Evolutionary conservation across 2,797 vertebrate genomes (phyloP).

Genomic region (Basileuterus tristriatus): DNA sequence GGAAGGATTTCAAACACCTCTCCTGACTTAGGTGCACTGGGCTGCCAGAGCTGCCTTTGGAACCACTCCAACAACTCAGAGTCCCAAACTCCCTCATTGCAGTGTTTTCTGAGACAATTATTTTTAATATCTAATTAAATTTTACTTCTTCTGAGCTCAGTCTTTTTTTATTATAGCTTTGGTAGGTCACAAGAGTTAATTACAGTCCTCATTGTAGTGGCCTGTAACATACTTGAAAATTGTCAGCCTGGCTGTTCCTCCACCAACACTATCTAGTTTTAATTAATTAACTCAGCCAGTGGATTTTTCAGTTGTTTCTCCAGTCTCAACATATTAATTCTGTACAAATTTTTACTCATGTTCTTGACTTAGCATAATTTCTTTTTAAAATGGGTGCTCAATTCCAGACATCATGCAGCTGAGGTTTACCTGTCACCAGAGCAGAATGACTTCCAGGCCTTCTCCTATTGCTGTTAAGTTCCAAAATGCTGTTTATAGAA

Average conservation of each 20-base stretch:
- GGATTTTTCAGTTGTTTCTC: constrained; percentile 13
- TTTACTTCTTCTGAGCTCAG: constrained; percentile 29
- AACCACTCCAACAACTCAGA: not conserved
- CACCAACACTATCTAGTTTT: constrained; percentile 7
- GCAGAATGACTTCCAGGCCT: not conserved
- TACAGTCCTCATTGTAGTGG: constrained; percentile 52
- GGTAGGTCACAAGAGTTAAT: constrained; percentile 64
- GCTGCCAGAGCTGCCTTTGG: not conserved
- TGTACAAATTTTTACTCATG: not conserved
- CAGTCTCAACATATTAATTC: not conserved
- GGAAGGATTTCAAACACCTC: not conserved
- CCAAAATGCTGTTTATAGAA: not conserved
- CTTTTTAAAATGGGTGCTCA: not conserved
- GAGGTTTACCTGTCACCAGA: not conserved
- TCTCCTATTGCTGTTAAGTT: not conserved
- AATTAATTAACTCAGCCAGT: constrained; percentile 43
- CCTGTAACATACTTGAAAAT: constrained; percentile 40
- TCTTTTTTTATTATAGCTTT: constrained; percentile 28
- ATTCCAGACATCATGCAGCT: not conserved
- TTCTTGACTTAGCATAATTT: not conserved
- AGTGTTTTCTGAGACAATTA: constrained; percentile 57
- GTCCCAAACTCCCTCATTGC: constrained; percentile 19
- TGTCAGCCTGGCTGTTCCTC: constrained; percentile 23
- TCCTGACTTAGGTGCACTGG: not conserved
- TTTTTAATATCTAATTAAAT: constrained; percentile 67